These are phyloP conservation scores for Copidosoma aretas DNA, from an alignment of 2,888 invertebrate species.

Conservation along the genomic window DNA sequence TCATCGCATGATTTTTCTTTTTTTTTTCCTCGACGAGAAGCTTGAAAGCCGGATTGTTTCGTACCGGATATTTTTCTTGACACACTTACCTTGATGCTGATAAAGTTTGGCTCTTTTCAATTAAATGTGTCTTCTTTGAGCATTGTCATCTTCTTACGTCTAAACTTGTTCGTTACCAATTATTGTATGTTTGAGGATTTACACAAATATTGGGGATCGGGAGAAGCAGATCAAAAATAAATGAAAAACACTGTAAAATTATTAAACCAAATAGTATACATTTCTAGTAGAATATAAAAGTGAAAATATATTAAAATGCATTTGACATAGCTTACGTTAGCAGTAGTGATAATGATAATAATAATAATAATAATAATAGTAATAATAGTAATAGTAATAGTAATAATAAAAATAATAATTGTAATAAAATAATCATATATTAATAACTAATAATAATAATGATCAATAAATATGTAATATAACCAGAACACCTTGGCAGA, in stretches of 20 bases:
- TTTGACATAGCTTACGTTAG: slow-evolving; percentile 58
- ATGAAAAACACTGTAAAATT: slow-evolving; percentile 57
- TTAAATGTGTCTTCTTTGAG: not conserved
- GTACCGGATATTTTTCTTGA: slow-evolving; percentile 30
- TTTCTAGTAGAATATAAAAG: slow-evolving; percentile 60
- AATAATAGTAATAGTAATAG: slow-evolving; percentile 54
- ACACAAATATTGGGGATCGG: slow-evolving; percentile 15
- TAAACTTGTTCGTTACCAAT: slow-evolving; percentile 14
- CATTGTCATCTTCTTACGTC: slow-evolving; percentile 19
- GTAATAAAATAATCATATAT: slow-evolving; percentile 45
- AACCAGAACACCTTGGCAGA: slow-evolving; percentile 63
- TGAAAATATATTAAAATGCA: slow-evolving; percentile 64
- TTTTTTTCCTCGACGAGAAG: slow-evolving; percentile 20
- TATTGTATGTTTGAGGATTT: slow-evolving; percentile 16
- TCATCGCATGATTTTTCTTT: not conserved
- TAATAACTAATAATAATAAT: slow-evolving; percentile 54
- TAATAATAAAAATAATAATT: slow-evolving; percentile 50
- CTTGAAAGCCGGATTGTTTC: slow-evolving; percentile 27
- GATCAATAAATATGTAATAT: slow-evolving; percentile 62
- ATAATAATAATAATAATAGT: slow-evolving; percentile 53
- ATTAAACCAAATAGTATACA: slow-evolving; percentile 63
- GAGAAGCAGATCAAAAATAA: slow-evolving; percentile 52
- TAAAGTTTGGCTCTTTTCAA: slow-evolving; percentile 41
- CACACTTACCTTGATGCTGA: slow-evolving; percentile 61
- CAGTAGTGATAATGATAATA: slow-evolving; percentile 55